phyloP scores from a whole-genome alignment of 1,140 invertebrate species.

The Drosophila suzukii region DNA sequence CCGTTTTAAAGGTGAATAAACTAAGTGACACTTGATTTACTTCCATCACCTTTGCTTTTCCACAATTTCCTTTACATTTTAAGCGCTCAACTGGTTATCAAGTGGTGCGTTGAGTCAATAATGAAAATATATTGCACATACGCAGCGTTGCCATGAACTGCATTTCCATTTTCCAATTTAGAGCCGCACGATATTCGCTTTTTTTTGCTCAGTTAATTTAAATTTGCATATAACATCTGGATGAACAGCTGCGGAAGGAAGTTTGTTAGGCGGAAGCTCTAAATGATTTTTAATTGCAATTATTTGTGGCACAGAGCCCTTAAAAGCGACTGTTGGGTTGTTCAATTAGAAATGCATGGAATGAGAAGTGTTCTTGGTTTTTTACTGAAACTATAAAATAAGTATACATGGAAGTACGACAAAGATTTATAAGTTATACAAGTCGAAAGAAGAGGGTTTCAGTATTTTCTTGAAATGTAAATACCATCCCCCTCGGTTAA shows the following conservation, averaged over 20 bases:
- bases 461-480: too few relatives aligned
- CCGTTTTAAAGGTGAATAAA: not conserved
- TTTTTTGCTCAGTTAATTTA: conserved; percentile 6
- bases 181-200: not conserved
- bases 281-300: conserved; percentile 48
- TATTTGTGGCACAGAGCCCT: not conserved
- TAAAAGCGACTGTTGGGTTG: not conserved
- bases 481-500: not conserved
- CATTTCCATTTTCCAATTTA: conserved; percentile 24
- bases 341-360: not conserved
- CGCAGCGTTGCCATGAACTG: conserved; percentile 5
- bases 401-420: too few relatives aligned
- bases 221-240: conserved; percentile 31
- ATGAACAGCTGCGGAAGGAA: conserved; percentile 17
- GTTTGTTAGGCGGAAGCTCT: conserved; percentile 11
- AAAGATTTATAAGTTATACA: too few relatives aligned
- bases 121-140: conserved; percentile 19
- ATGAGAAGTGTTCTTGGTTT: not conserved
- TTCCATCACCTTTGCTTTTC: not conserved
- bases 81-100: conserved; percentile 4
- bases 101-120: conserved; percentile 31
- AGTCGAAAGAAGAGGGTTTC: too few relatives aligned
- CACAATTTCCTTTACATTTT: not conserved
- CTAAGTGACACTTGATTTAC: not conserved
- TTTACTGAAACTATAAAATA: too few relatives aligned